Percentiles rank a stretch among this genome's conserved stretches.
Evolutionary conservation across 1,140 invertebrate species (phyloP).

Genomic region (Onthophagus taurus): DNA sequence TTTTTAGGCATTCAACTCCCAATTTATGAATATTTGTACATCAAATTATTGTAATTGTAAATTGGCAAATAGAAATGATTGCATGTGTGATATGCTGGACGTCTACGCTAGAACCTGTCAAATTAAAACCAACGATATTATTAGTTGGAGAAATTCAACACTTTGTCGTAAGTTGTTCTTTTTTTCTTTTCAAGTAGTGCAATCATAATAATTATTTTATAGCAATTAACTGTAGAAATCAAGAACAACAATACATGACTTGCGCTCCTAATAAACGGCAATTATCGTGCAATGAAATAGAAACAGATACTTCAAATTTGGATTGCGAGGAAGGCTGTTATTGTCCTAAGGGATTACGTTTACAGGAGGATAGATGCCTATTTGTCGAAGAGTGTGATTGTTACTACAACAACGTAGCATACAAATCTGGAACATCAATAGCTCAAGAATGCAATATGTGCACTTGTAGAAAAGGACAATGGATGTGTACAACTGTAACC

Average conservation of each 20-base stretch:
- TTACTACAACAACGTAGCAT: conserved; percentile 60
- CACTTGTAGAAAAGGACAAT: conserved; percentile 62
- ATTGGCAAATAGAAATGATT: conserved; percentile 46
- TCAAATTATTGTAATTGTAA: conserved; percentile 70
- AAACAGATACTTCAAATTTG: conserved; percentile 26
- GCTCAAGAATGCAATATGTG: conserved; percentile 79
- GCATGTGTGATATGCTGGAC: conserved; percentile 65
- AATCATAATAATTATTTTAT: conserved; percentile 22
- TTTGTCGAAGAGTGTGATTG: conserved; percentile 65
- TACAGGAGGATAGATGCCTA: conserved; percentile 67
- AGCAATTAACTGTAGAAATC: conserved; percentile 62
- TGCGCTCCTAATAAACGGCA: conserved; percentile 51
- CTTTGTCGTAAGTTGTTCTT: conserved; percentile 79
- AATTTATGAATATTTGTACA: too few relatives aligned
- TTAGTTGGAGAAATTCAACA: conserved; percentile 61
- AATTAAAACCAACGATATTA: conserved; percentile 49
- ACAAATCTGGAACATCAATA: conserved; percentile 58
- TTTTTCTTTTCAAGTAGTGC: background rate
- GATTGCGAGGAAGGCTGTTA: conserved; percentile 79
- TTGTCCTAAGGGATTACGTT: conserved; percentile 64
- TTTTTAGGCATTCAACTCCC: too few relatives aligned
- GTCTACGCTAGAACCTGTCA: conserved; percentile 71
- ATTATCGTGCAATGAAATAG: conserved; percentile 38
- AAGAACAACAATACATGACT: conserved; percentile 57
- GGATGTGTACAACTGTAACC: conserved; percentile 66